Base-by-base conservation (phyloP, 2,797 vertebrate genomes). In the Molothrus ater region DNA sequence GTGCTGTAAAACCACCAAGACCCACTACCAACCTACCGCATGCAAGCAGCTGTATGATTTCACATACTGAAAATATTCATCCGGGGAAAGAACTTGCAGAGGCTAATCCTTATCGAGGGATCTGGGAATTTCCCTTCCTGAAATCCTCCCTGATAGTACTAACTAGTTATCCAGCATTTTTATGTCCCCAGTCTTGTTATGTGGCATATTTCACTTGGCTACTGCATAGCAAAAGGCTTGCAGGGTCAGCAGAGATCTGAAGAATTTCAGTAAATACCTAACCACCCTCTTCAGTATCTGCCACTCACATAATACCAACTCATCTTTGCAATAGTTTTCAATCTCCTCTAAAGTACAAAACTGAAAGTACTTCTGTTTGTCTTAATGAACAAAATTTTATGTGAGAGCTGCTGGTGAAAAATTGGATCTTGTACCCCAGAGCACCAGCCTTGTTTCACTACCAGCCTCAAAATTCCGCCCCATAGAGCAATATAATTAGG, bases 41-140 rank as follows among this genome's bases (percentile, higher is more conserved):
- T 36, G 45, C 38, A 71, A 95, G 68, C 76, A 95, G 81, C 74
- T 86, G 79, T 51, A 59, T 1, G 1, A 86, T 86, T 93, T 80
- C 95, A 95, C 64, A 86, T 40, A 14, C 50, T 48, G 56, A 59
- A 59, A 78, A 78, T 42, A 76, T 26, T 91, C 50, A 90, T 54
- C 88, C 1, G 1, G 70, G 73, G 86, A 72, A 94, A 92, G 80
- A 88, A 86, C 57, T 90, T 87, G 88, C 57, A 83, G 36, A 81
- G 42, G 31, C 50, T 91, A 65, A 90, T 87, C 50, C 57, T 86
- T 92, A 93, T 38, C 72, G 57, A 69, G n/a, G 73, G 60, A 85
- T 78, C 84, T 85, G 74, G 82, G 93, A 91, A 94, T 87, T 92
- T 79, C 84, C 75, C 40, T 68, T 88, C 71, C 68, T 76, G 76